These are phyloP conservation scores for Dipodomys ordii DNA, from an alignment of 2,113 vertebrate species.

Conservation along the genomic window DNA sequence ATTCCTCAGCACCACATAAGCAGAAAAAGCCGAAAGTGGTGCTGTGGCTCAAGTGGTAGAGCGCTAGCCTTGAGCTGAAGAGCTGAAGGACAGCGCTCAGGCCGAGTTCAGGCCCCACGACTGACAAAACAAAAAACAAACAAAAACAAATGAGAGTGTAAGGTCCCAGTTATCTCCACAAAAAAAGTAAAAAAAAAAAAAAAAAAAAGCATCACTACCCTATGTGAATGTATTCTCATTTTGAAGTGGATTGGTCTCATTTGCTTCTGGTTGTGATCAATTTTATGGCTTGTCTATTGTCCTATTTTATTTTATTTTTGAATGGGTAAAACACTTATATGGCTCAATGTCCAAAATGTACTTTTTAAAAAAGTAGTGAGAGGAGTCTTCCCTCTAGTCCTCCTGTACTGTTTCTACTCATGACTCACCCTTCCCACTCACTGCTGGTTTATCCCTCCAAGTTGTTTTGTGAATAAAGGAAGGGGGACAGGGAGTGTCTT, in stretches of 20 bases:
- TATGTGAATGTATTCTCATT: not conserved
- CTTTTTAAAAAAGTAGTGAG: not conserved
- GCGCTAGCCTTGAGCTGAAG: no score
- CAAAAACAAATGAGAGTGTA: no score
- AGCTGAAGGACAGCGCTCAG: no score
- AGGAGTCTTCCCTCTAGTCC: not conserved
- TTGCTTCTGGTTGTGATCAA: not conserved
- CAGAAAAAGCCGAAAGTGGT: no score
- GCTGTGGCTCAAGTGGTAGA: no score
- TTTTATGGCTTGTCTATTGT: not conserved
- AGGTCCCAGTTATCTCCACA: no score
- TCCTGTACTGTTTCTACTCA: not conserved
- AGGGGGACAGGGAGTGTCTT: not conserved
- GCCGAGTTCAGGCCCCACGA: no score
- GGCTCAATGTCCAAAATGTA: not conserved
- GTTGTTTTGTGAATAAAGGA: not conserved
- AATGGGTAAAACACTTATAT: not conserved
- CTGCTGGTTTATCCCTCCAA: not conserved
- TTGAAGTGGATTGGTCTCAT: conserved; percentile 25
- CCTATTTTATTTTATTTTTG: not conserved
- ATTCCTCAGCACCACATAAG: no score
- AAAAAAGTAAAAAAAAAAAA: no score
- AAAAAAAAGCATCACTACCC: not conserved
- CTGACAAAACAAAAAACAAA: no score
- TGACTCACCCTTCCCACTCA: not conserved